Base-by-base conservation (phyloP, 2,113 vertebrate genomes). In the Agelaius phoeniceus region DNA sequence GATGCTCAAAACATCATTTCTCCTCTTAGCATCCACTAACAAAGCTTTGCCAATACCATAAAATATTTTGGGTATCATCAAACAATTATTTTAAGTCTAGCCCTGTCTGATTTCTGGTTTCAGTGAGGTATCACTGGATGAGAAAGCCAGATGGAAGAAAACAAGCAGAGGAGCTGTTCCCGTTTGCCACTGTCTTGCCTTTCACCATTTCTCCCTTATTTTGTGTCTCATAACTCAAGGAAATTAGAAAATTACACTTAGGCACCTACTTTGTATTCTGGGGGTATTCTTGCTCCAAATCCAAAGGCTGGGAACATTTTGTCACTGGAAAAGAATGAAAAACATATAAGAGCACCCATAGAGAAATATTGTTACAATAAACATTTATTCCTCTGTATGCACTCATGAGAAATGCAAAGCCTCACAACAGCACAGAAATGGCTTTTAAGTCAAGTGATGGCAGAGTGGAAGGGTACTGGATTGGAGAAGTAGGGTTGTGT, bases 301-400 rank as follows among this genome's bases (percentile, higher is more conserved):
- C 99, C 99, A 77, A 99, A 99, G 41, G 99, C 99, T n/a, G 99
- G 99, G 95, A 99, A 99, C 99, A 99, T 99, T 98, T 99, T 99
- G 97, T 99, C 99, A 97, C 99, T 99, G 98, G 93, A 95, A 94
- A 90, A 95, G 44, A 98, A 97, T n/a, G 51, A 95, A 90, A 93
- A 65, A 83, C 72, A 48, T 48, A 28, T 13, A 82, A 44, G 22
- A 80, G 73, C 81, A 76, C 9, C 48, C 35, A 78, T 7, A 61
- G 37, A 93, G 19, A 90, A 90, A 73, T 81, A 54, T 51, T 90
- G 23, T 83, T 84, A 78, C 35, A 76, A 49, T 24, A 58, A 93
- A 66, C n/a, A 58, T 46, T 82, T 69, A 57, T 71, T 93, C 67
- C 33, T 61, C 76, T 63, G 26, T 35, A 71, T 79, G 51, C 26